Evolutionary conservation across 2,797 vertebrate genomes (phyloP).

Genomic region (Cynopterus sphinx): DNA sequence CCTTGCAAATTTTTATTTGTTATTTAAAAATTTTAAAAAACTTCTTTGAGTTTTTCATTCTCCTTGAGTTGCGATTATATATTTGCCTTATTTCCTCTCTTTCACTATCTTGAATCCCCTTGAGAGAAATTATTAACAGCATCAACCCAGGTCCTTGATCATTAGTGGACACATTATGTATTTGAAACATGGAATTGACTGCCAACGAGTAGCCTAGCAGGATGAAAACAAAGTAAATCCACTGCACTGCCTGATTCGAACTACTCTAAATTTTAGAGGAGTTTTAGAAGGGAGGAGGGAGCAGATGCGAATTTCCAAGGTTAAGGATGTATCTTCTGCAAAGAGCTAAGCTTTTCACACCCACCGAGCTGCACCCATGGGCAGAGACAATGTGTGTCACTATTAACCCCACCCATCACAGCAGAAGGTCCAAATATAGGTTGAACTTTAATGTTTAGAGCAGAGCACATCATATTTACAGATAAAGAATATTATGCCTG

Average conservation of each 20-base stretch:
- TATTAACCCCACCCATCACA: not conserved
- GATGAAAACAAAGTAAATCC: not conserved
- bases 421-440: not conserved
- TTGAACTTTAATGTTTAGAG: not conserved
- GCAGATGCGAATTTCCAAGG: not conserved
- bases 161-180: not conserved
- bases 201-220: not conserved
- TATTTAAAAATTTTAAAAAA: too few species aligned
- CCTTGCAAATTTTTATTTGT: not conserved
- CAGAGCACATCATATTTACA: not conserved
- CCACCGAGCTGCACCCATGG: not conserved
- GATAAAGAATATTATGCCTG: not conserved
- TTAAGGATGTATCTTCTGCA: not conserved
- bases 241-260: not conserved
- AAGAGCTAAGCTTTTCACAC: not conserved
- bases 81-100: slow-evolving; percentile 43
- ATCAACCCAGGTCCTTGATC: not conserved
- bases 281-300: not conserved
- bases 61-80: not conserved
- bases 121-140: not conserved
- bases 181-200: slow-evolving; percentile 29
- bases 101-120: not conserved
- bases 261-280: not conserved
- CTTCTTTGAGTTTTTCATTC: not conserved
- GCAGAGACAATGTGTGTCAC: not conserved